Base-by-base conservation (phyloP, 1,140 invertebrate genomes). In the Potamilus streckersoni region DNA sequence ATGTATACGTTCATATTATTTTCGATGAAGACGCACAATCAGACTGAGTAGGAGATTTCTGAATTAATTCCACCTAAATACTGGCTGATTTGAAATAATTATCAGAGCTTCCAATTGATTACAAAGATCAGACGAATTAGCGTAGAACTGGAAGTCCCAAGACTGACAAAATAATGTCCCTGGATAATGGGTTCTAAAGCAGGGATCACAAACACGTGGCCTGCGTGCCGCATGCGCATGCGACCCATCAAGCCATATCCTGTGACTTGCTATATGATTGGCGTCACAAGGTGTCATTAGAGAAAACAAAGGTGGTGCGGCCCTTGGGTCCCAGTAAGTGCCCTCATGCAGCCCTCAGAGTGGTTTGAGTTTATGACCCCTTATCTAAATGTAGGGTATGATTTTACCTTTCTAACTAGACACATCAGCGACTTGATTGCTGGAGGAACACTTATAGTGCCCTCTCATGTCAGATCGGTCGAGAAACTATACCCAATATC, bases 391-490 rank as follows among this genome's bases (percentile, higher is more conserved):
- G 58, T 15, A 16, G 8, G 12, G 13, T n/a, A 16, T 57, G 57
- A 4, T 57, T 12, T 19, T 38, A 38, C 4, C 20, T 61, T 4
- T 19, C 3, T 61, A 20, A 19, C 19, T 16, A 66, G 19, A 19
- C 64, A 17, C 66, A 74, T 23, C 23, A 67, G 60, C 1, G 56
- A 56, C 15, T 68, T 66, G 20, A 20, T 27, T 14, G 65, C 55
- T 38, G 59, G 63, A 38, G 72, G 67, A 19, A 49, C 58, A 63
- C 63, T 65, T n/a, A 60, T 13, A 31, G 49, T 38, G 38, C 61
- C 57, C 17, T 59, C 49, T 8, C 69, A 63, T 65, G 20, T 3
- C 55, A 71, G 74, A 19, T 76, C 67, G 27, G 58, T 70, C 55
- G 69, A 69, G 2, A 31, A 75, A 49, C 58, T 59, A 23, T 59